Percentiles rank a stretch among this genome's conserved stretches.
These are phyloP conservation scores for Lycaena phlaeas DNA, from an alignment of 2,888 invertebrate genomes.

Conservation along the genomic window DNA sequence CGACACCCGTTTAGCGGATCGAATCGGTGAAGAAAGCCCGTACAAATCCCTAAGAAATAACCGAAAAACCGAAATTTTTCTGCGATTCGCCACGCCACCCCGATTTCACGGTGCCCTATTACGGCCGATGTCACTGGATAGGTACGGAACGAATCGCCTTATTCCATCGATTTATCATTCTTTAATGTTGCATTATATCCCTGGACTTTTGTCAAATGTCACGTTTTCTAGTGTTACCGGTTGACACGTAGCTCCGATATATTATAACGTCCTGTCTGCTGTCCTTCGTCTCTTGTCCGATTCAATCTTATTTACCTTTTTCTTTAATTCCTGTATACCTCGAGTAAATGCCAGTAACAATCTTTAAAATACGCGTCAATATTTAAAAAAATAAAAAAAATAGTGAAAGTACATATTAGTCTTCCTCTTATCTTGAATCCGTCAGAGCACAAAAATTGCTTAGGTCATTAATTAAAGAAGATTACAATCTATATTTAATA, in stretches of 20 bases:
- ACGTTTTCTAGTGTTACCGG: conserved; percentile 50
- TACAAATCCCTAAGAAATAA: conserved; percentile 73
- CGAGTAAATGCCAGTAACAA: too few relatives aligned
- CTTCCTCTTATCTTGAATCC: too few relatives aligned
- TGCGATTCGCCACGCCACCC: conserved; percentile 61
- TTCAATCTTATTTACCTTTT: conserved; percentile 3
- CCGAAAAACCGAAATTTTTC: conserved; percentile 74
- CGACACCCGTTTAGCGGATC: conserved; percentile 66
- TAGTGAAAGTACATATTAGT: too few relatives aligned
- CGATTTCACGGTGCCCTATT: conserved; percentile 67
- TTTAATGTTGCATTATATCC: conserved; percentile 53
- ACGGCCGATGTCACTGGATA: conserved; percentile 25
- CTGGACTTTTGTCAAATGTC: conserved; percentile 56
- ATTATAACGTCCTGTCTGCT: conserved; percentile 17
- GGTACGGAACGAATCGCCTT: conserved; percentile 62
- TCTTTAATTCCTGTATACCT: too few relatives aligned
- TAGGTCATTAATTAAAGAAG: too few relatives aligned
- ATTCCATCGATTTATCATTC: conserved; percentile 67
- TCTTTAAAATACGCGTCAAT: too few relatives aligned
- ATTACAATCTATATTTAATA: too few relatives aligned
- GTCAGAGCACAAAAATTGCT: too few relatives aligned
- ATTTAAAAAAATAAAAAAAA: too few relatives aligned
- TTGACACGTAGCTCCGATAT: conserved; percentile 36
- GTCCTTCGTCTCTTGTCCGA: conserved; percentile 7
- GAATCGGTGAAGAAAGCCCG: conserved; percentile 70